A percentile compares a stretch with the other conserved stretches of the same genome.
Evolutionary conservation across 1,140 invertebrate genomes (phyloP).

Genomic region (Oreohelix idahoensis): DNA sequence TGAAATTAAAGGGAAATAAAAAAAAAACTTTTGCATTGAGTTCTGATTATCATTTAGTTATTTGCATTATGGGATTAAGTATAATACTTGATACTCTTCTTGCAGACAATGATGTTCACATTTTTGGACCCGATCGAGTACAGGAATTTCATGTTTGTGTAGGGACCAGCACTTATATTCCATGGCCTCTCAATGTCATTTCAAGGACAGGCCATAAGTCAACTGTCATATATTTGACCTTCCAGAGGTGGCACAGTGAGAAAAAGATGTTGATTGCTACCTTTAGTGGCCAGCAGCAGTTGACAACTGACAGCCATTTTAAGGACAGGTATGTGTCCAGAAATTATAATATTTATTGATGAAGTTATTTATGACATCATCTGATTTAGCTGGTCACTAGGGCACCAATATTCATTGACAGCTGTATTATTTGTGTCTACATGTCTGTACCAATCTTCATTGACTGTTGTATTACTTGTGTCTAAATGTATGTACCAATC

Average conservation of each 20-base stretch:
- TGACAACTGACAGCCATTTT: background rate
- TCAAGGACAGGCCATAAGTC: background rate
- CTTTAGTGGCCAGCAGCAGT: slow-evolving; percentile 3
- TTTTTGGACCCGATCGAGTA: slow-evolving; percentile 21
- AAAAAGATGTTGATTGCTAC: slow-evolving; percentile 21
- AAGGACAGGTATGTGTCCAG: slow-evolving; percentile 10
- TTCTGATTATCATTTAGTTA: too few species aligned
- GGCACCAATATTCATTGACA: too few species aligned
- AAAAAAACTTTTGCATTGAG: too few species aligned
- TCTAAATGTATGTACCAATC: too few species aligned
- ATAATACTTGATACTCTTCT: background rate
- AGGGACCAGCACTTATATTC: slow-evolving; percentile 31
- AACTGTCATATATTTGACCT: slow-evolving; percentile 16
- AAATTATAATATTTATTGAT: too few species aligned
- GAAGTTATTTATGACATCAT: too few species aligned
- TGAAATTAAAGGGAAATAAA: too few species aligned
- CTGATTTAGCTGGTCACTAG: too few species aligned
- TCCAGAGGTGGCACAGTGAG: slow-evolving; percentile 12
- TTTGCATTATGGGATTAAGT: background rate
- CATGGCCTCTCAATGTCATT: slow-evolving; percentile 25
- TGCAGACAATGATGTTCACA: background rate
- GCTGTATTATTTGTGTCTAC: too few species aligned
- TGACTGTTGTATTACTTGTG: too few species aligned
- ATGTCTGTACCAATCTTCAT: too few species aligned
- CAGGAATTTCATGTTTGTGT: slow-evolving; percentile 31